Evolutionary conservation across 2,888 invertebrate species (phyloP), one percentile per base, ranked within the genome.

Genomic region (Phlogophora meticulosa): DNA sequence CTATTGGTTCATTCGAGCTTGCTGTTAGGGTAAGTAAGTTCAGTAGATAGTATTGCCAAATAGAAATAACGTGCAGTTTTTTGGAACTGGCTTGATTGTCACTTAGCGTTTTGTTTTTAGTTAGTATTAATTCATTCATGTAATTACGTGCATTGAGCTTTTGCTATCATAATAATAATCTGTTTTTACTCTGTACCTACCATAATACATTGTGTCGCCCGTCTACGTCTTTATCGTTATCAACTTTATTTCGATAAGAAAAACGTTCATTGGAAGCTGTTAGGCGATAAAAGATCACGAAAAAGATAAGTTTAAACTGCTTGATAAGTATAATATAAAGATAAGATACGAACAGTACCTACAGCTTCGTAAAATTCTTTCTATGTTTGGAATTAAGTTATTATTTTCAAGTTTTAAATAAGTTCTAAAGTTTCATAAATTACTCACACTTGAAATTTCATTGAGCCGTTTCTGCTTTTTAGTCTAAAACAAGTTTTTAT

Each of bases 211-310:
- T 32, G 2, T 63, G 13, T 34, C 32, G 51, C 59, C 22, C 56
- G 61, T 77, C 51, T 77, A 22, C 43, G 48, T 51, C 36, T 34
- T 32, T 36, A 64, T 32, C 13, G 13, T 17, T 56, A 62, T 58
- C 65, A 57, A 64, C 20, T 64, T 59, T 34, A 53, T 59, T 55
- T 63, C 51, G 48, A 67, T 77, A 71, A 71, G 48, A 64, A 38
- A 74, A 55, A 34, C 40, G 51, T 78, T 64, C 52, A 75, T 69
- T 74, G 58, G 62, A 74, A 62, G 62, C 51, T 69, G 40, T 68
- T 65, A 64, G 10, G n/a, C 28, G 65, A 74, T 77, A 74, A 69
- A 66, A 71, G 61, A 71, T 71, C 67, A 45, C 43, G 40, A 46
- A 46, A 45, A 36, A 62, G 58, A 77, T 73, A 76, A 22, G 7